A percentile compares a stretch with the other conserved stretches of the same genome.
Evolutionary conservation across 2,113 vertebrate species (phyloP).

Genomic region (Saimiri boliviensis): DNA sequence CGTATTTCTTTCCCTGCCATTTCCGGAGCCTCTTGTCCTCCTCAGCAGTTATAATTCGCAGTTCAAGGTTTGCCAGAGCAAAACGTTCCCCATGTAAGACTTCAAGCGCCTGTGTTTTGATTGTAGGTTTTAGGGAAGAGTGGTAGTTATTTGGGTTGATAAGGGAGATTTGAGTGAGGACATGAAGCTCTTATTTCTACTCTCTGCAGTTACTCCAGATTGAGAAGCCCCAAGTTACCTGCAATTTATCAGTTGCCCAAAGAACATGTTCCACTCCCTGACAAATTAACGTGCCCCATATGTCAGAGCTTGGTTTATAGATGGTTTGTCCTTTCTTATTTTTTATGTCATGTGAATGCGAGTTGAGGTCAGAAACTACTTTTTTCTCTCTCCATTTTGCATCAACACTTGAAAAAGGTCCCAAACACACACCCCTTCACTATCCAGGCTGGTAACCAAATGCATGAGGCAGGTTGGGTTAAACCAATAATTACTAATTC

Average conservation of each 20-base stretch:
- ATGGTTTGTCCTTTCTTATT: not conserved
- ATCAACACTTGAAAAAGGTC: not conserved
- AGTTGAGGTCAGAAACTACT: not conserved
- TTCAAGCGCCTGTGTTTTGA: not conserved
- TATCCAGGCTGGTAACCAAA: not conserved
- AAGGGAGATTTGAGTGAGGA: not conserved
- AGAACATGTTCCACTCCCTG: rapidly evolving
- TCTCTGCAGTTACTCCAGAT: not conserved
- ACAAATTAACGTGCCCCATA: rapidly evolving
- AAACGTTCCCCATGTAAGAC: rapidly evolving
- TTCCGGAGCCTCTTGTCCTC: not conserved
- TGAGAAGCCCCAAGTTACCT: not conserved
- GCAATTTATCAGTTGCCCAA: not conserved
- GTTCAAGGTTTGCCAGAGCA: not conserved
- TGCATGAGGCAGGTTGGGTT: not conserved
- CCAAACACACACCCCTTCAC: not conserved
- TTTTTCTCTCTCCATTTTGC: not conserved
- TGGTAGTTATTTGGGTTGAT: rapidly evolving
- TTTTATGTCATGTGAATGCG: not conserved
- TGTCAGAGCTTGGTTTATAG: not conserved
- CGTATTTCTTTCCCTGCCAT: not conserved
- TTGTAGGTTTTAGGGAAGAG: not conserved
- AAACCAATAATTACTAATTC: not conserved
- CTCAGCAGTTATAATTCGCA: not conserved
- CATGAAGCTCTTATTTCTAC: not conserved